Evolutionary conservation across 2,113 vertebrate species (phyloP), one percentile per base, ranked within the genome.

Genomic region (Crotalus helleri): DNA sequence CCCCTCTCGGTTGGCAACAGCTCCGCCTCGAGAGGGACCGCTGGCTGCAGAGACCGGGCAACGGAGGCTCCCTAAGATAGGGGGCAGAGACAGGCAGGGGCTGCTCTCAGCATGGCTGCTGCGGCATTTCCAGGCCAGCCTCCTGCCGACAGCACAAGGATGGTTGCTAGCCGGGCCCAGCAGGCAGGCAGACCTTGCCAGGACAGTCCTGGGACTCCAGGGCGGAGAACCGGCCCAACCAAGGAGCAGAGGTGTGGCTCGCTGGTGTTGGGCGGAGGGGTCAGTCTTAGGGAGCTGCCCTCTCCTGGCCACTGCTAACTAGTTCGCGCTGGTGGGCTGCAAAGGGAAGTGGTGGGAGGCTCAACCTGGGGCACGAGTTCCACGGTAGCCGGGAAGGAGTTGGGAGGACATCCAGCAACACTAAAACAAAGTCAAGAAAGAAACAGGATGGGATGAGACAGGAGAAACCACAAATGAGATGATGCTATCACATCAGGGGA

Each of bases 371-470:
- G 91, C 0, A 49, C 39, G 54, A 95, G 95, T 92, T 96, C 95
- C 92, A 0, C 4, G 88, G 91, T 92, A 15, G 94, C 94, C 46
- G 91, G 95, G 95, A 95, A 94, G 96, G 95, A 93, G 44, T 49
- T 96, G 96, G 85, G 93, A 97, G 96, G 93, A 95, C 94, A 95
- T 97, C 96, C 96, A 96, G 96, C 96, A 87, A 96, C 96, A 24
- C 96, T 97, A 97, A 53, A 97, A 97, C 91, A 96, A 92, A 97
- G 95, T 92, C 88, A 92, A 97, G 92, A 97, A 93, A 85, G n/a
- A 59, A 92, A 96, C 85, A 81, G 95, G 95, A 94, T 96, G 96
- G 95, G 94, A 97, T 95, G 96, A 97, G 96, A 95, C 86, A 91
- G 33, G 55, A 61, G 53, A 44, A 91, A 88, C 11, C 26, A 21